Conservation (phyloP, 2,797 vertebrate genomes). For the Antennarius maculatus region DNA sequence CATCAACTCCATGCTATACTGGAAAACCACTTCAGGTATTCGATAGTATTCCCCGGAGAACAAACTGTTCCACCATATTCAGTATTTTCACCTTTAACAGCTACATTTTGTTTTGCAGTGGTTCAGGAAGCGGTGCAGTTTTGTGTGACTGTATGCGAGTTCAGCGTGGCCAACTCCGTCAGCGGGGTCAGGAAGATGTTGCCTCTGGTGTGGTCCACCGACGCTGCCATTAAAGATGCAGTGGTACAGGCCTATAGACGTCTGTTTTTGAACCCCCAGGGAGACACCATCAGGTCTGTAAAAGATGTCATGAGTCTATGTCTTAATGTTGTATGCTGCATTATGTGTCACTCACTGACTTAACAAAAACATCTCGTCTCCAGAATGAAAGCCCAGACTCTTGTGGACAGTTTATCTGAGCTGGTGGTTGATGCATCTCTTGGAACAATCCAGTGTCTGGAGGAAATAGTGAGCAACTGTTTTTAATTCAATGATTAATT, state of each 20-base stretch:
- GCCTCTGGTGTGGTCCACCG: constrained; percentile 94
- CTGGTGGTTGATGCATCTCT: constrained; percentile 90
- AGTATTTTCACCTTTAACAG: neutral
- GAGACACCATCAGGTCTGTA: constrained; percentile 81
- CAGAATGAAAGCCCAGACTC: constrained; percentile 87
- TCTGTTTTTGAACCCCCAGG: constrained; percentile 88
- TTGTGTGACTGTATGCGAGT: constrained; percentile 92
- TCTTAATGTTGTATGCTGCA: neutral
- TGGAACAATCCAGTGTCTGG: constrained; percentile 91
- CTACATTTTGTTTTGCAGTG: constrained; percentile 77
- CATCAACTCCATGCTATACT: constrained; percentile 92
- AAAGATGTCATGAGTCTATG: neutral
- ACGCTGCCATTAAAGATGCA: constrained; percentile 90
- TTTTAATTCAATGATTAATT: neutral
- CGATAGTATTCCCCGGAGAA: neutral
- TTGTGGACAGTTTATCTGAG: constrained; percentile 90
- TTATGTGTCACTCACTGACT: neutral
- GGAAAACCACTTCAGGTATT: constrained; percentile 89
- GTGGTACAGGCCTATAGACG: constrained; percentile 92
- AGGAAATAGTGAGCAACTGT: constrained; percentile 91
- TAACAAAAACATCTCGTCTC: constrained; percentile 15
- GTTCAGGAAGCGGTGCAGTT: constrained; percentile 98
- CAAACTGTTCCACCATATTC: neutral
- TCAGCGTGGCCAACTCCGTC: constrained; percentile 90
- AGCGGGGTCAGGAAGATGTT: constrained; percentile 93